Evolutionary conservation across 2,113 vertebrate species (phyloP).

Genomic region (Chascanopsetta lugubris): DNA sequence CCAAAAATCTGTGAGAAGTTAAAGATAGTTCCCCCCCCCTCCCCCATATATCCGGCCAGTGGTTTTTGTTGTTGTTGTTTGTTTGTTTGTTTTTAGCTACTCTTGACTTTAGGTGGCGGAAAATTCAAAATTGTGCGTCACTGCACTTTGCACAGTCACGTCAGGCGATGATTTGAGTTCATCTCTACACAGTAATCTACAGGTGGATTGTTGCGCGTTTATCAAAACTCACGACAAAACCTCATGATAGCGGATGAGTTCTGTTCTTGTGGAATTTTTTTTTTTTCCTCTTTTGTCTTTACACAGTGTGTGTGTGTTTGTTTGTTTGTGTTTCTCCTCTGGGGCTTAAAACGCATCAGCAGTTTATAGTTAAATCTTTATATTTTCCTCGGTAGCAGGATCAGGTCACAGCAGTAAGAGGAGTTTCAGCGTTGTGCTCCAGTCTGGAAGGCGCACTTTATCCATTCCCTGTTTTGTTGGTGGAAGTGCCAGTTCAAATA

Average conservation of each 20-base stretch:
- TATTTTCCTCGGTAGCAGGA: background rate
- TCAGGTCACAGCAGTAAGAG: background rate
- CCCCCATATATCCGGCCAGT: background rate
- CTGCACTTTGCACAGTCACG: constrained; percentile 38
- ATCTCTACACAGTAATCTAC: background rate
- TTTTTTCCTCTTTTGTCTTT: background rate
- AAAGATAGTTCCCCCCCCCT: too few relatives aligned
- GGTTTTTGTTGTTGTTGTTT: constrained; percentile 18
- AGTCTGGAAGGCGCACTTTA: constrained; percentile 52
- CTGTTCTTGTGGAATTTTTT: background rate
- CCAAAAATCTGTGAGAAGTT: background rate
- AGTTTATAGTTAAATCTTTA: background rate
- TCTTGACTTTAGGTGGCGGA: constrained; percentile 1
- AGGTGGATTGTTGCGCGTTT: background rate
- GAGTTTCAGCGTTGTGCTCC: constrained; percentile 22
- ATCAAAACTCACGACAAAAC: background rate
- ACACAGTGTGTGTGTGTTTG: too few relatives aligned
- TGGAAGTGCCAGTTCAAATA: constrained; percentile 28
- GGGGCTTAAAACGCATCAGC: background rate
- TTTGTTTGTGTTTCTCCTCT: background rate
- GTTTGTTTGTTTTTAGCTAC: constrained; percentile 18
- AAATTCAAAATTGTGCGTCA: constrained; percentile 2
- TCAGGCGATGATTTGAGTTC: constrained; percentile 1
- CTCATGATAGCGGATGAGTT: background rate
- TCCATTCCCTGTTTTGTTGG: constrained; percentile 11